phyloP scores from a whole-genome alignment of 1,140 invertebrate genomes.

The Scaptomyza hsui region DNA sequence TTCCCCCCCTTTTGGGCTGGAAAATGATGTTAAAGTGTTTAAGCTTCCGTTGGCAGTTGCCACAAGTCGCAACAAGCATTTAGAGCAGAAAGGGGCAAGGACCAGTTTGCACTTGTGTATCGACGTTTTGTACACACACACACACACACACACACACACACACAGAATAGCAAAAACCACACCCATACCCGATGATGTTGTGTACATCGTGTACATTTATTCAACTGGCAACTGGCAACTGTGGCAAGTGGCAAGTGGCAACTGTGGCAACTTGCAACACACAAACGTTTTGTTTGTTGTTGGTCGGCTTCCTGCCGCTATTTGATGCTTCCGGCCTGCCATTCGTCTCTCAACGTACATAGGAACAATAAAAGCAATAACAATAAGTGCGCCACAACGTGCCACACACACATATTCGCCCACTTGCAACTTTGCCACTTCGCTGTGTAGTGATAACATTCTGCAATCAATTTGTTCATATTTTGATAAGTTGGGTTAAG shows the following conservation, averaged over 20 bases:
- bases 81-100: background rate
- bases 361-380: background rate
- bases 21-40: conserved; percentile 68
- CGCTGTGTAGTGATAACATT: conserved; percentile 8
- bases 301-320: conserved; percentile 68
- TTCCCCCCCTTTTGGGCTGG: conserved; percentile 43
- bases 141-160: conserved; percentile 19
- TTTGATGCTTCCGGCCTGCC: conserved; percentile 68
- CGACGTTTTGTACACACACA: conserved; percentile 39
- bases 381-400: background rate
- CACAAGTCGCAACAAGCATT: conserved; percentile 3
- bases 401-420: conserved; percentile 18
- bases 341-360: conserved; percentile 34
- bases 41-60: conserved; percentile 47
- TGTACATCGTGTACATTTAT: conserved; percentile 7
- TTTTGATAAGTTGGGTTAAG: too few relatives aligned
- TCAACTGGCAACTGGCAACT: conserved; percentile 23
- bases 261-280: conserved; percentile 15
- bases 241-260: conserved; percentile 37
- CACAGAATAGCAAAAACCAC: background rate
- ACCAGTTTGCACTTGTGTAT: conserved; percentile 41
- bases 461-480: background rate
- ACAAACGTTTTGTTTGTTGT: conserved; percentile 61
- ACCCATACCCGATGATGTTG: background rate
- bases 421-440: conserved; percentile 38